A percentile compares a stretch with the other conserved stretches of the same genome.
Conservation (phyloP, 1,140 invertebrate species). For the Tetragonula clypearis region DNA sequence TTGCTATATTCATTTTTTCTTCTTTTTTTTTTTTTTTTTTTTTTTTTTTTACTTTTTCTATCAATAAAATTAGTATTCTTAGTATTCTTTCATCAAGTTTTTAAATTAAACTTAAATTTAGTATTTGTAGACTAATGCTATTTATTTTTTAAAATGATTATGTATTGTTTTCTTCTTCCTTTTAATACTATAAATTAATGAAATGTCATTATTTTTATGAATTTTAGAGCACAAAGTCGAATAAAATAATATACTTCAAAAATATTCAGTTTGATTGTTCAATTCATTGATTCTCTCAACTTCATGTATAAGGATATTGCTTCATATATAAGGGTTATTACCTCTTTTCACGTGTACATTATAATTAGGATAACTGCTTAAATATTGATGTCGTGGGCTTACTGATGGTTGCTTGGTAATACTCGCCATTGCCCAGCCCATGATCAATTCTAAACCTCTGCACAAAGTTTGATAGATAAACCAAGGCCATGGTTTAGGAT, state of each 20-base stretch:
- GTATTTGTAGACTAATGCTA: too few relatives aligned
- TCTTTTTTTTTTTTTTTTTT: too few relatives aligned
- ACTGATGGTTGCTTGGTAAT: conserved; percentile 84
- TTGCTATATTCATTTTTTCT: too few relatives aligned
- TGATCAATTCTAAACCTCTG: conserved; percentile 81
- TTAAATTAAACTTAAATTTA: not conserved
- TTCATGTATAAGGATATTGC: conserved; percentile 44
- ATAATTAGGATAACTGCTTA: conserved; percentile 81
- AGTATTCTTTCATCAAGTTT: not conserved
- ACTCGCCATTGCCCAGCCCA: conserved; percentile 84
- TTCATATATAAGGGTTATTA: conserved; percentile 74
- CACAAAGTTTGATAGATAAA: conserved; percentile 83
- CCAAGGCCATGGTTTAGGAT: conserved; percentile 81
- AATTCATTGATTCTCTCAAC: conserved; percentile 42
- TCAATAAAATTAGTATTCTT: too few relatives aligned
- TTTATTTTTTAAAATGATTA: not conserved
- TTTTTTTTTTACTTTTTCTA: too few relatives aligned
- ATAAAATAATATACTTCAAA: conserved; percentile 29
- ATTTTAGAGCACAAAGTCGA: conserved; percentile 11
- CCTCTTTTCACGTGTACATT: conserved; percentile 80
- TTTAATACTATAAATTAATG: not conserved
- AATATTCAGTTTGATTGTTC: conserved; percentile 53
- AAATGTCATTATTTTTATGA: not conserved
- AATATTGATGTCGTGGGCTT: conserved; percentile 81
- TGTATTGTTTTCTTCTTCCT: not conserved